Evolutionary conservation across 2,888 invertebrate species (phyloP), one percentile per base, ranked within the genome.

Genomic region (Choreutis nemorana): DNA sequence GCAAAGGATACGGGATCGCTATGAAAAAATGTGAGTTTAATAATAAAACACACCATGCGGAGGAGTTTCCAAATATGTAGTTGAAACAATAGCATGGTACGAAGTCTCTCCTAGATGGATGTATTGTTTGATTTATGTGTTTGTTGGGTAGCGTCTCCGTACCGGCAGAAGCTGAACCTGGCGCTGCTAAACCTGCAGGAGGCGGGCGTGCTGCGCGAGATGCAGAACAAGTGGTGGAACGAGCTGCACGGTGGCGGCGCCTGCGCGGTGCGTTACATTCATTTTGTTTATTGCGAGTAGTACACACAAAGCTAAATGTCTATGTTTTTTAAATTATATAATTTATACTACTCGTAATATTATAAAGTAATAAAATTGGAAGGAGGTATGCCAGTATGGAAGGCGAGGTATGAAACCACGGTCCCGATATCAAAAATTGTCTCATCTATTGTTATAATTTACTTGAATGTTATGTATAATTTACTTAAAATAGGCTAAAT

Each of bases 161-260:
- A 89, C 59, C 82, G 91, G 20, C 88, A 90, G 51, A 81, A 82
- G 14, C 73, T 95, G 31, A 93, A 90, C 51, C 84, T 89, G 46
- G 91, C 91, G 24, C 85, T 96, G 36, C 77, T 95, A 35, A 87
- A 86, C 55, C 77, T 96, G 31, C 94, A 95, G 75, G 95, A 96
- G 71, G 83, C 83, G 31, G 94, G 94, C 12, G 80, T 82, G 36
- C 81, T 96, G 34, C 86, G 85, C 11, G 81, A 83, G 43, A 81
- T 95, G 71, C 92, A 93, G 68, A 85, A 87, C 33, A 88, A 87
- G 54, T 96, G 95, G 95, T 96, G 95, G 95, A 87, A 89, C 54
- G 89, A 91, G 64, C 87, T 87, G 63, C 80, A 88, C 39, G 90
- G 87, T 9, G 89, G 88, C 20, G 87, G 87, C 31, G 84, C 85